Base-by-base conservation (phyloP, 2,888 invertebrate genomes). In the Allacma fusca region DNA sequence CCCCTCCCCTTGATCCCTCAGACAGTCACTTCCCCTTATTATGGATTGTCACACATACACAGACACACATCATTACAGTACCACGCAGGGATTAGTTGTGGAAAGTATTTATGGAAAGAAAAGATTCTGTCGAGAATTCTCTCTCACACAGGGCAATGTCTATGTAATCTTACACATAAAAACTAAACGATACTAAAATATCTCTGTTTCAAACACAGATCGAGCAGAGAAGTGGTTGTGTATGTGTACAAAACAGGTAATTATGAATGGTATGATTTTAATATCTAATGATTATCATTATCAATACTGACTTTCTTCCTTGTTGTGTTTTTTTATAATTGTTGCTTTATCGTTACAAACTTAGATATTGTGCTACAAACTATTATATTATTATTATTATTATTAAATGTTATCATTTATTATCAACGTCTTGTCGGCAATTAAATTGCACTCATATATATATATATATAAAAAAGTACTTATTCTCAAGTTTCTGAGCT, bases 271-370 rank as follows among this genome's bases (percentile, higher is more conserved):
- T 40, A 40, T 40, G 34, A 71, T 23, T 71, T 71, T 71, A 71
- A 57, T 71, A 16, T 19, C 71, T 71, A 71, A 50, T 57, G 43
- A 71, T 71, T 57, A 71, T 57, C 29, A 50, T 71, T 50, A 71
- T 57, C 28, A 71, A 70, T 28, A 57, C 57, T 50, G 44, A 68
- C 59, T 59, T 73, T 73, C 73, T 50, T 70, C 50, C 73, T 73
- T 73, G 73, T 73, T 73, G 73, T 73, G 72, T 73, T 73, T 73
- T 73, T 73, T 57, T 34, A 73, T 59, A 73, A 73, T 73, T 50
- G 50, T 50, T 73, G 73, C 73, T 73, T 73, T 73, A 64, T 73
- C 62, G 64, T 73, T 73, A 40, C 50, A 23, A 50, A 72, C 69
- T n/a, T 34, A 68, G 19, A 70, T 50, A 70, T 29, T 13, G 12